Percentiles rank a stretch among this genome's conserved stretches.
Evolutionary conservation across 2,797 vertebrate genomes (phyloP).

Genomic region (Okamejei kenojei): DNA sequence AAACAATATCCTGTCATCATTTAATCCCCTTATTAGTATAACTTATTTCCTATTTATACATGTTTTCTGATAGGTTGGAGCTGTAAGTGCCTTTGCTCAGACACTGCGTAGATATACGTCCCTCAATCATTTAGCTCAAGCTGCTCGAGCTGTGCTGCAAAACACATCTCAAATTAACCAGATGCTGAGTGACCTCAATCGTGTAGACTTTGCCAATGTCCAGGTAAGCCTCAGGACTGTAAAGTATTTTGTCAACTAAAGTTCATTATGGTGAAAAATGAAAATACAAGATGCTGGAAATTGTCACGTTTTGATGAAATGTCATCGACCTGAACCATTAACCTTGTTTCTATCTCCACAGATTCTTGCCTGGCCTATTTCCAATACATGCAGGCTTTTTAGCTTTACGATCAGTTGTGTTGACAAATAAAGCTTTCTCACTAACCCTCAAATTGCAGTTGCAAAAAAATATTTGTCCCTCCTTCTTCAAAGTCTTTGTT

Average conservation of each 20-base stretch:
- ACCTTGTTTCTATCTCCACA: no score
- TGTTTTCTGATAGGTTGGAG: constrained; percentile 58
- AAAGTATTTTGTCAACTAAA: neutral
- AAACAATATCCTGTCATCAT: neutral
- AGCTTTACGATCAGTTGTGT: neutral
- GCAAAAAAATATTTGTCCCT: neutral
- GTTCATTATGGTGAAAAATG: neutral
- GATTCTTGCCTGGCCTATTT: no score
- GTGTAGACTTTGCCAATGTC: constrained; percentile 74
- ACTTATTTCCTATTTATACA: neutral
- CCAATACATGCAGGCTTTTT: no score
- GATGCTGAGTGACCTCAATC: constrained; percentile 75
- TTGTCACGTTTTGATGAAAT: no score
- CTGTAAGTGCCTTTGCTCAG: constrained; percentile 80
- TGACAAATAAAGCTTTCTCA: neutral
- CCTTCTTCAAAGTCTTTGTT: no score
- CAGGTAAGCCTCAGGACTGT: constrained; percentile 56
- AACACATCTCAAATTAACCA: constrained; percentile 74
- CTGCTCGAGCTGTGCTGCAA: constrained; percentile 69
- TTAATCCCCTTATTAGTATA: constrained; percentile 35
- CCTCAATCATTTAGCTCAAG: constrained; percentile 74
- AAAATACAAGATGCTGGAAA: no score
- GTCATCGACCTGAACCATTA: no score
- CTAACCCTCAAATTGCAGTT: neutral
- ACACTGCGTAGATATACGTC: constrained; percentile 75